phyloP scores from a whole-genome alignment of 2,888 invertebrate species.

The Chrysodeixis includens region DNA sequence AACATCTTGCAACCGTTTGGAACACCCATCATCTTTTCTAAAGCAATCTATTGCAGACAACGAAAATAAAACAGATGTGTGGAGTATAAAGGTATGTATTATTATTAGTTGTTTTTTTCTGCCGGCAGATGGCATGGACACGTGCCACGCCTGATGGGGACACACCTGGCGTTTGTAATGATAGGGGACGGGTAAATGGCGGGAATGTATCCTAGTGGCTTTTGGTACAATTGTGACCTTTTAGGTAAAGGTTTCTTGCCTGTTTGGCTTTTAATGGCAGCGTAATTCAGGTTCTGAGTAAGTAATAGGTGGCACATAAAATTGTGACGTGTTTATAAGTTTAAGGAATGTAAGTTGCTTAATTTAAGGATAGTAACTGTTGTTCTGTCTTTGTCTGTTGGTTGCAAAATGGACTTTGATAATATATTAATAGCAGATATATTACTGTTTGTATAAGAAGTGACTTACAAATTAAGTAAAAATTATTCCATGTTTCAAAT shows the following conservation, averaged over 20 bases:
- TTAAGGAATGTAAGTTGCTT: too few species aligned
- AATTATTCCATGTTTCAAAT: too few species aligned
- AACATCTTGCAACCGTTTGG: constrained; percentile 22
- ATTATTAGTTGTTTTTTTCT: constrained; percentile 72
- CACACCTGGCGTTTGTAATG: constrained; percentile 81
- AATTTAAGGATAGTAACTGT: too few species aligned
- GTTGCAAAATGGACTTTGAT: too few species aligned
- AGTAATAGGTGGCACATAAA: too few species aligned
- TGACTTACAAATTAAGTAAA: too few species aligned
- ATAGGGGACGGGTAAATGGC: constrained; percentile 70
- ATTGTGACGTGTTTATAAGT: too few species aligned
- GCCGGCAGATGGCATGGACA: constrained; percentile 82
- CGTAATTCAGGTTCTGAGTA: neutral
- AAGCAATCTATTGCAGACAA: constrained; percentile 38
- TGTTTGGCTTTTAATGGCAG: neutral
- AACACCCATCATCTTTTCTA: constrained; percentile 17
- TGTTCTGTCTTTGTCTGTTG: too few species aligned
- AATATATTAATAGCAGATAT: too few species aligned
- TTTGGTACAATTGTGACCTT: constrained; percentile 32
- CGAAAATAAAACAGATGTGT: constrained; percentile 76
- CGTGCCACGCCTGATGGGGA: constrained; percentile 77
- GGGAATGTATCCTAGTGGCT: constrained; percentile 44
- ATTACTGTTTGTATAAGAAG: too few species aligned
- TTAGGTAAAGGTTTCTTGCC: neutral
- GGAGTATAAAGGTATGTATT: constrained; percentile 74